Evolutionary conservation across 1,140 invertebrate genomes (phyloP).

Genomic region (Tetramorium parvispinum): DNA sequence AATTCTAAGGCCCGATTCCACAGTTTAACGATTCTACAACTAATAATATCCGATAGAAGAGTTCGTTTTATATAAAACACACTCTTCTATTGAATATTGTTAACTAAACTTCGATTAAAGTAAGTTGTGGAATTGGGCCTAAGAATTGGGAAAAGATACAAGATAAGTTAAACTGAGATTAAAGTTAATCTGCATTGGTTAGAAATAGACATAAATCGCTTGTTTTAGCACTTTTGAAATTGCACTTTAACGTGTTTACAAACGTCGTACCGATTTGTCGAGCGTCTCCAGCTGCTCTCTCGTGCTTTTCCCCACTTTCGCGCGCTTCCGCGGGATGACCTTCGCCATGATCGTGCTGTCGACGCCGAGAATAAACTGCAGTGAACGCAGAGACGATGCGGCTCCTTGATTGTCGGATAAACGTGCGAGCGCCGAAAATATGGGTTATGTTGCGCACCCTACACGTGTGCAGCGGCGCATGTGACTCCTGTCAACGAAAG

Average conservation of each 20-base stretch:
- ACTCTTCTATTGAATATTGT: too few relatives aligned
- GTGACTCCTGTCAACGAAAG: neutral
- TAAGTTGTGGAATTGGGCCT: too few relatives aligned
- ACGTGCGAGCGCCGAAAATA: neutral
- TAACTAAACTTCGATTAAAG: too few relatives aligned
- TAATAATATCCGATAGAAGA: too few relatives aligned
- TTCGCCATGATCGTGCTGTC: constrained; percentile 65
- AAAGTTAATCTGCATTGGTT: too few relatives aligned
- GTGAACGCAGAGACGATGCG: neutral
- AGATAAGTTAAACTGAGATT: too few relatives aligned
- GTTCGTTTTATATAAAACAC: too few relatives aligned
- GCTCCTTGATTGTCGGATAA: neutral
- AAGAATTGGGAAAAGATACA: too few relatives aligned
- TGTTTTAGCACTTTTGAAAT: too few relatives aligned
- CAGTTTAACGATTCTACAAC: too few relatives aligned
- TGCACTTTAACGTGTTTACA: constrained; percentile 24
- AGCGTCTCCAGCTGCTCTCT: constrained; percentile 76
- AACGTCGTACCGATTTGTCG: constrained; percentile 76
- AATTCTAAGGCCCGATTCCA: too few relatives aligned
- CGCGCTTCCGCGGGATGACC: constrained; percentile 37
- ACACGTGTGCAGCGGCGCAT: neutral
- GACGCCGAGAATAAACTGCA: neutral
- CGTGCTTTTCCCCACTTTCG: constrained; percentile 63
- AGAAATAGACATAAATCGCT: too few relatives aligned
- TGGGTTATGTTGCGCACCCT: neutral